Conservation (phyloP, 92 coral and sea anemone species). For the Chrysogorgia sp. region DNA sequence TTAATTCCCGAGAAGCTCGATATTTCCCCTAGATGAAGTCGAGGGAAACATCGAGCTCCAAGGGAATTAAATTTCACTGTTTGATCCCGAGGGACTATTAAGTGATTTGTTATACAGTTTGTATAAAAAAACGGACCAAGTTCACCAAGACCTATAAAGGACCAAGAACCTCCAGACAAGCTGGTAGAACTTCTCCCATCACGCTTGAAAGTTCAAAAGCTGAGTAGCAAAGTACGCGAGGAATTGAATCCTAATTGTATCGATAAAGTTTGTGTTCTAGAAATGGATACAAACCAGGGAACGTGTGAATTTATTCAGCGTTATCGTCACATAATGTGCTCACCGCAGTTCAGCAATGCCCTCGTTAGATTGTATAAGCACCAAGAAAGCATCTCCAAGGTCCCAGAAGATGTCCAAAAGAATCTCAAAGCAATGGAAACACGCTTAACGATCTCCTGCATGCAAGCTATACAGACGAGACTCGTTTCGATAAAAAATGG, state of each 20-base stretch:
- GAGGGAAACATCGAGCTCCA: no score
- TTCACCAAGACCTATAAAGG: no score
- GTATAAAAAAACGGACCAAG: no score
- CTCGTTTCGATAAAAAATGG: slow-evolving; percentile 12
- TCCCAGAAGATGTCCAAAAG: not conserved
- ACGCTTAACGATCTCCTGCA: not conserved
- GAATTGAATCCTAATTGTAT: slow-evolving; percentile 81
- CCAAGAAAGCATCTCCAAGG: not conserved
- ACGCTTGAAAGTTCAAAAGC: slow-evolving; percentile 78
- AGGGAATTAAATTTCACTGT: no score
- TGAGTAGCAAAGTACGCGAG: slow-evolving; percentile 77
- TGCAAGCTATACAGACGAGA: slow-evolving; percentile 17
- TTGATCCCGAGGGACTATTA: no score
- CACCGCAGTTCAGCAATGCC: slow-evolving; percentile 20
- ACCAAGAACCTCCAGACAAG: slow-evolving; percentile 89
- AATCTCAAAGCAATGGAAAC: slow-evolving; percentile 1
- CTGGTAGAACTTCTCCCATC: slow-evolving; percentile 79
- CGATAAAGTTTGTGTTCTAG: slow-evolving; percentile 61
- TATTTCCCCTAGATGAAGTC: no score
- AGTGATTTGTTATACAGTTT: no score
- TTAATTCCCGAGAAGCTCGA: no score
- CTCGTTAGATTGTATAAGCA: slow-evolving; percentile 16
- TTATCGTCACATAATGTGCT: slow-evolving; percentile 13
- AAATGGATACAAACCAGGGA: slow-evolving; percentile 43
- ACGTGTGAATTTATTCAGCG: slow-evolving; percentile 19